Base-by-base conservation (phyloP, 2,888 invertebrate genomes). In the Dendrolimus pini region DNA sequence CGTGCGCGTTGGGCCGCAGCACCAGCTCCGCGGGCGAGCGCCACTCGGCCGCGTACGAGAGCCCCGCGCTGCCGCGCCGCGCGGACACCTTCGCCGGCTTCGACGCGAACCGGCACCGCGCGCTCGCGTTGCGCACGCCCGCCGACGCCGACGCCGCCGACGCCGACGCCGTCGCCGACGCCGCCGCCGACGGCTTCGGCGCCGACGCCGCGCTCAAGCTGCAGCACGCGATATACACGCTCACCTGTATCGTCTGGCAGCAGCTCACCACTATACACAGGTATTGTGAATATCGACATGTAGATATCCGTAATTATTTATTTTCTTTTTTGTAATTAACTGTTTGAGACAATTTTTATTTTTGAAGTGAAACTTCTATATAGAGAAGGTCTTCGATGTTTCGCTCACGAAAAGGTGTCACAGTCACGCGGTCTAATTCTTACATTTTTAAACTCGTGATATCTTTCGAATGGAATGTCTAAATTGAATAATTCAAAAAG, bases 21-120 rank as follows among this genome's bases (percentile, higher is more conserved):
- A 96, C 97, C 14, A 98, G 97, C 83, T 98, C 98, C 41, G 98
- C 96, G 0, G 98, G 98, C 7, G 98, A 98, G 85, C 94, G 97
- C 57, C 96, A 97, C 71, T 97, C 96, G 72, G 94, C 94, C 41
- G 93, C 95, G 0, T 98, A 96, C 80, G 94, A 96, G 62, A 96
- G 96, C 41, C 96, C 97, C 13, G 95, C 96, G 52, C 85, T 98
- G 62, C 98, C 98, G 14, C 95, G 97, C 70, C 92, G 98, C 42
- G 98, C 98, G 0, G 98, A 98, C 88, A 98, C 98, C 6, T 99
- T 98, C 85, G 98, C 98, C 1, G 98, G 98, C 9, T 98, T 98
- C 77, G 98, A 98, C 86, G 84, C 82, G 1, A 70, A 61, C 30
- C 64, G 78, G 7, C 87, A 83, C 41, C 72, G 84, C 65, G 85